Evolutionary conservation across 2,888 invertebrate genomes (phyloP), one percentile per base, ranked within the genome.

Genomic region (Lamellibrachia satsuma): DNA sequence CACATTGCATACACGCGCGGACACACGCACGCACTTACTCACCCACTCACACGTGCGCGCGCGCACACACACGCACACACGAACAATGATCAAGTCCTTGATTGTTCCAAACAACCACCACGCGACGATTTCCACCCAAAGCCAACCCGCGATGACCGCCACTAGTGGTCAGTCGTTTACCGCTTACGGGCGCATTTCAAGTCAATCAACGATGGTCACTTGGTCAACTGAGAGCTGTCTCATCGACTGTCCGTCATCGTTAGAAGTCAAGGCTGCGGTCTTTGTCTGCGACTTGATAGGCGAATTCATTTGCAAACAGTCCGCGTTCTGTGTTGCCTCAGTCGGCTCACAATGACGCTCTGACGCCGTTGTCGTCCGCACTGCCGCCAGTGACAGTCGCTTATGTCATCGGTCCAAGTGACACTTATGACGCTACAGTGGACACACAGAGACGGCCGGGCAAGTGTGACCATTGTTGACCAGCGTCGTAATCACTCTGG

Each of bases 151-250:
- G 75, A 22, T 22, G 3, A 4, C 75, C 3, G 22, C 75, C 4
- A 22, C 75, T n/a, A 75, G 75, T 75, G 75, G 11, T n/a, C 75
- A n/a, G 75, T 75, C 75, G 22, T 75, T 75, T 75, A 75, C 75
- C 75, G 75, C 22, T 75, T 75, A 22, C 75, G 75, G 75, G 75
- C 75, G 75, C 1, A 75, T 22, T 75, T 75, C 75, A 75, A 75
- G 75, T 75, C 75, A 75, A 75, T 75, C 75, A 75, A 75, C 75
- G 75, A 75, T 75, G 75, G 75, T 75, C 75, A 75, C 75, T 75
- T 75, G 75, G 75, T 75, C 75, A 75, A 75, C 75, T 75, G 75
- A n/a, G 75, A 75, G 75, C 75, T 75, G 75, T 75, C 75, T 75
- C 75, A 75, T 75, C 75, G 75, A 75, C 75, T 75, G 75, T 75